Base-by-base conservation (phyloP, 2,113 vertebrate species). In the Pluvialis apricaria region DNA sequence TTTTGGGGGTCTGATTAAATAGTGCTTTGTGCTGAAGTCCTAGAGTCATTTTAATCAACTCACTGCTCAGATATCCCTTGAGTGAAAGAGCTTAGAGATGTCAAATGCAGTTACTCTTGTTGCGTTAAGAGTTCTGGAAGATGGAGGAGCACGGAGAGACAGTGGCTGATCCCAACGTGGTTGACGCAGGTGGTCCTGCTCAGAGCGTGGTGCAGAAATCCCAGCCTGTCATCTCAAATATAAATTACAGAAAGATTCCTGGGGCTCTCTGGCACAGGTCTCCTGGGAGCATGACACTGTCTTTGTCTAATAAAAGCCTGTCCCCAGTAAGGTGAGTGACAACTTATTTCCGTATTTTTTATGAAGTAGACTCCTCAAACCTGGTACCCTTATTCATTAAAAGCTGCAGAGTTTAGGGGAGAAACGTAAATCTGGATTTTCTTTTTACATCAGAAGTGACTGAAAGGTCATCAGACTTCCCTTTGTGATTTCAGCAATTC, bases 241-340 rank as follows among this genome's bases (percentile, higher is more conserved):
- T 11, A 95, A 96, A 92, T 95, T 92, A 91, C n/a, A 82, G 52
- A 11, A 95, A 15, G 34, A 79, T 94, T 95, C 78, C 84, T 91
- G 82, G 15, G 42, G 64, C 72, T 73, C 22, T 92, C 76, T 71
- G 38, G 55, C 68, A 71, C 76, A 78, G 72, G 60, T 86, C 80
- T 94, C 45, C 38, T 78, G 55, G 68, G 79, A 34, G 24, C 82
- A 57, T 32, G 65, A 38, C 47, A 32, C 52, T 60, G 18, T 64
- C 66, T 66, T 77, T 92, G 42, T 71, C 64, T 79, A 89, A 88
- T 94, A 91, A 95, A 92, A 91, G 19, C 42, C 77, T 86, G 19
- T 61, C 57, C 77, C 47, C 12, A 24, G 36, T 17, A 82, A n/a
- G 72, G 31, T 92, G 76, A 96, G 19, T 79, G 80, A 86, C 61